These are phyloP conservation scores for Hecatera dysodea DNA, from an alignment of 2,888 invertebrate genomes.

Conservation along the genomic window DNA sequence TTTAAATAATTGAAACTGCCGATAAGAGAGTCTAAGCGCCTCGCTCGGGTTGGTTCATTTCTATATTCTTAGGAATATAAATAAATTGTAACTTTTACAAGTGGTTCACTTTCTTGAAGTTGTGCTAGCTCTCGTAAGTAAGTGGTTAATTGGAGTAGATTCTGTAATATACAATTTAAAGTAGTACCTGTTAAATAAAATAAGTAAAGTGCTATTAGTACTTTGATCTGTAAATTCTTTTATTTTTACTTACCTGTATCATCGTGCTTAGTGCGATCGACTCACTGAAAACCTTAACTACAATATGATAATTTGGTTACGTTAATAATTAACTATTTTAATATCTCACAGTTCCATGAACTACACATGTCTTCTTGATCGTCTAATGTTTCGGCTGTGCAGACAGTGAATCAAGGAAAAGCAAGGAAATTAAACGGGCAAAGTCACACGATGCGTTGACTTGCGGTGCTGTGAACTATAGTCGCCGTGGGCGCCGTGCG, in stretches of 20 bases:
- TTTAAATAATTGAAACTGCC: slow-evolving; percentile 11
- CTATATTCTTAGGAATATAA: slow-evolving; percentile 17
- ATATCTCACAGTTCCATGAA: too few relatives aligned
- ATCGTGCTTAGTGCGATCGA: neutral
- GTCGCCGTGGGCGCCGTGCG: too few relatives aligned
- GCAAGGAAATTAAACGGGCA: too few relatives aligned
- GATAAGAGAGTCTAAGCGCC: neutral
- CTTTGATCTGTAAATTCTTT: neutral
- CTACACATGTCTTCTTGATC: too few relatives aligned
- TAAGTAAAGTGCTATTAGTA: neutral
- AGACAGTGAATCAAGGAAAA: too few relatives aligned
- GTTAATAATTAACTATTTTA: too few relatives aligned
- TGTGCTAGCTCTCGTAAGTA: neutral
- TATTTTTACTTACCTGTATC: neutral
- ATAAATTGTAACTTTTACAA: slow-evolving; percentile 20
- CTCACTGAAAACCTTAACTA: neutral
- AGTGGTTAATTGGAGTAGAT: neutral
- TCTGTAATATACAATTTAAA: neutral
- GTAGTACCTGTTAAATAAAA: neutral
- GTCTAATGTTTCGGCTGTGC: too few relatives aligned
- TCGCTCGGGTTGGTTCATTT: neutral
- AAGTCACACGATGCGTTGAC: too few relatives aligned
- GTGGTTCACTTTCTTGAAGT: neutral
- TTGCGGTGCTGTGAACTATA: too few relatives aligned
- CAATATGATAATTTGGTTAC: too few relatives aligned